Conservation (phyloP, 2,888 invertebrate genomes). For the Callosobruchus maculatus region DNA sequence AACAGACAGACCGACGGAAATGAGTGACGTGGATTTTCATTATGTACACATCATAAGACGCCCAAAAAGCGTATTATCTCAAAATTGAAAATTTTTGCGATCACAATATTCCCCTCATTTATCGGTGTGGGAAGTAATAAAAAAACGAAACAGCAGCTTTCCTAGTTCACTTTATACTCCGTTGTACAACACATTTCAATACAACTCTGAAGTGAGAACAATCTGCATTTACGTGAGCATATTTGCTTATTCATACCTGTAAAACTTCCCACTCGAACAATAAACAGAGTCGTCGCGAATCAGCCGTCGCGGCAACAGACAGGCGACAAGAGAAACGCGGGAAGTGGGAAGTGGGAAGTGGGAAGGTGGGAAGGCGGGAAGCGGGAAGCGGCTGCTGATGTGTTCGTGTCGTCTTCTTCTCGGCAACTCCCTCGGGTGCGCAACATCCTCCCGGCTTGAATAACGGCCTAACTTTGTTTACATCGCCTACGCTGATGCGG, state of each 20-base stretch:
- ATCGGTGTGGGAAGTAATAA: too few relatives aligned
- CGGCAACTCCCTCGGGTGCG: conserved; percentile 34
- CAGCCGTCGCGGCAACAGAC: neutral
- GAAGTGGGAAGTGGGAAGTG: neutral
- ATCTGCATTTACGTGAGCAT: neutral
- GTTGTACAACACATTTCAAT: too few relatives aligned
- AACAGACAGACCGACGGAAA: too few relatives aligned
- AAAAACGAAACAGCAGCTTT: too few relatives aligned
- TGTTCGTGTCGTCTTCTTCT: conserved; percentile 31
- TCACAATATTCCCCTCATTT: too few relatives aligned
- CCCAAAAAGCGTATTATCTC: too few relatives aligned
- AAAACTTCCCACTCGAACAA: neutral
- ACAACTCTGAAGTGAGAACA: too few relatives aligned
- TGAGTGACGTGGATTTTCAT: too few relatives aligned
- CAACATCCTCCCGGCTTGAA: conserved; percentile 40
- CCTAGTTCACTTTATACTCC: too few relatives aligned
- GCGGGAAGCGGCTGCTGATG: neutral
- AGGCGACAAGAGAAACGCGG: neutral
- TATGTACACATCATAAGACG: too few relatives aligned
- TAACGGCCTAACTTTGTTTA: conserved; percentile 43
- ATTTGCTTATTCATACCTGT: neutral
- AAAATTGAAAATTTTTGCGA: too few relatives aligned
- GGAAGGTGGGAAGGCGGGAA: neutral
- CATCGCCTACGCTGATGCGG: conserved; percentile 37
- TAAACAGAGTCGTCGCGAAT: neutral